These are phyloP conservation scores for Notamacropus eugenii DNA, from an alignment of 2,797 vertebrate species.

Conservation along the genomic window DNA sequence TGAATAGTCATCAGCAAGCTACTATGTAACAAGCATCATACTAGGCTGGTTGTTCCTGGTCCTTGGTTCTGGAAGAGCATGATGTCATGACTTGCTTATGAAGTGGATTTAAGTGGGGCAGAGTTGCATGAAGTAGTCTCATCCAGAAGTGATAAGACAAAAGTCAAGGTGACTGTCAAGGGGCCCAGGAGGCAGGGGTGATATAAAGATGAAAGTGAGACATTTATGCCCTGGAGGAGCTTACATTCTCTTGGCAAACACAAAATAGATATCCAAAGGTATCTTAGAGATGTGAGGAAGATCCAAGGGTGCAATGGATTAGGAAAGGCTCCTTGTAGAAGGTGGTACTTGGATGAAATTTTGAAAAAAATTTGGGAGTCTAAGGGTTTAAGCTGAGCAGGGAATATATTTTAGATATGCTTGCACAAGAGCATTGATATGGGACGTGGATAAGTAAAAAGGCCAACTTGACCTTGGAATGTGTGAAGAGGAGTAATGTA, in stretches of 20 bases:
- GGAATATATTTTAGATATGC: background rate
- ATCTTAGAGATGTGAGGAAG: background rate
- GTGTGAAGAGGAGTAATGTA: background rate
- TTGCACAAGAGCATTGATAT: background rate
- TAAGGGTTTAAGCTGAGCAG: background rate
- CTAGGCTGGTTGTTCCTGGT: background rate
- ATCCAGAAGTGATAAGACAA: no score
- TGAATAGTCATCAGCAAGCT: background rate
- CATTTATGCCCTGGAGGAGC: background rate
- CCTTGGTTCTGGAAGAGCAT: background rate
- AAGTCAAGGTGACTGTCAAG: background rate
- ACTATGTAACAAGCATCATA: background rate
- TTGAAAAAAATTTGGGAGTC: background rate
- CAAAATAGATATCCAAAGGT: background rate
- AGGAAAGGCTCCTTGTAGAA: background rate
- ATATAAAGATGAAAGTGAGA: background rate
- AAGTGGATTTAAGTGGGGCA: background rate
- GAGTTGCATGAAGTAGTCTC: background rate
- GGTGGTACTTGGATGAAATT: background rate
- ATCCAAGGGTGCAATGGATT: background rate
- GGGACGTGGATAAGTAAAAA: no score
- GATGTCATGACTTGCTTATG: background rate
- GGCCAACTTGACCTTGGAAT: background rate
- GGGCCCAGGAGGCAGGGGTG: background rate
- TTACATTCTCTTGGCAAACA: background rate